Conservation (phyloP, 2,113 vertebrate species). For the Dendrocopos noguchii region DNA sequence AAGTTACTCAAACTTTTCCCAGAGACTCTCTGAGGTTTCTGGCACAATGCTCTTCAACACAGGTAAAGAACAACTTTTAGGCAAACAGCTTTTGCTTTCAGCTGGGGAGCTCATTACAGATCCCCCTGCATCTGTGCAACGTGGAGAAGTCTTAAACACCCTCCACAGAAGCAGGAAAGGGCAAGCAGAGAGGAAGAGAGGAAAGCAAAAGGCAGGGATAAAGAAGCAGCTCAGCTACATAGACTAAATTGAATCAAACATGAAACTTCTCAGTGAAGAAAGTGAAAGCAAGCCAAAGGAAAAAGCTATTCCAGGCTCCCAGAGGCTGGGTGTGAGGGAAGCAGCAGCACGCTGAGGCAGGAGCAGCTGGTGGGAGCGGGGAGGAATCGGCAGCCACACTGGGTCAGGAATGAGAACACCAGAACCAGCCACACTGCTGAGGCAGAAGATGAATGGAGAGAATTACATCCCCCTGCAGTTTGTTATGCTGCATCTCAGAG, state of each 20-base stretch:
- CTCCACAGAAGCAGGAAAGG: constrained; percentile 17
- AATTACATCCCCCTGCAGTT: constrained; percentile 43
- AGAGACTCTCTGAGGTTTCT: neutral
- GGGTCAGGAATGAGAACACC: neutral
- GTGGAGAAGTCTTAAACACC: neutral
- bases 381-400: neutral
- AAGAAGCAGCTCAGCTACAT: constrained; percentile 31
- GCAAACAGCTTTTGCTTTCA: neutral
- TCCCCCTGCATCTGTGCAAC: neutral
- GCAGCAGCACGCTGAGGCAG: neutral
- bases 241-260: constrained; percentile 54
- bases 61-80: neutral
- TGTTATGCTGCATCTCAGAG: constrained; percentile 30
- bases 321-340: neutral
- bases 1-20: neutral
- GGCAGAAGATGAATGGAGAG: neutral
- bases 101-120: constrained; percentile 39
- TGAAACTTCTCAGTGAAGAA: neutral
- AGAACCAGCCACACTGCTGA: neutral
- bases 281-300: neutral
- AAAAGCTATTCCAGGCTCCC: neutral
- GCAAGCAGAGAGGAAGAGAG: neutral
- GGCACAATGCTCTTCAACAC: neutral
- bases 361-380: neutral
- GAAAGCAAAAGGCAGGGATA: neutral